Conservation (phyloP, 2,113 vertebrate genomes). For the Dasyornis broadbenti region DNA sequence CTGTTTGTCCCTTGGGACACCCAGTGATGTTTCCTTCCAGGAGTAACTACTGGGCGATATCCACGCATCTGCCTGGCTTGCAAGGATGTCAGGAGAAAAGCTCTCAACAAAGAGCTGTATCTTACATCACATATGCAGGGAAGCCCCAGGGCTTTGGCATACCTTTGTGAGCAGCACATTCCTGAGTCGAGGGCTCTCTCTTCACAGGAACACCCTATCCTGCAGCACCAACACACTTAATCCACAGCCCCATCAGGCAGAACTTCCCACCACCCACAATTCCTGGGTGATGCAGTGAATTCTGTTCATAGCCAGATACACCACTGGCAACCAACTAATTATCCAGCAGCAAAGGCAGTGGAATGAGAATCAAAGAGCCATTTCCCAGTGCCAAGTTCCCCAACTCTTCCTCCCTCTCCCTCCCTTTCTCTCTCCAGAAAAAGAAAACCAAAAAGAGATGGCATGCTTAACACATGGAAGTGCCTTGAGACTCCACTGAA, state of each 20-base stretch:
- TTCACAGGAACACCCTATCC: conserved; percentile 23
- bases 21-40: conserved; percentile 26
- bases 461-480: background rate
- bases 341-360: background rate
- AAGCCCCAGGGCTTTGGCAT: conserved; percentile 36
- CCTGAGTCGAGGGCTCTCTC: background rate
- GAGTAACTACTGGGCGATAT: conserved; percentile 21
- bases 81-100: conserved; percentile 39
- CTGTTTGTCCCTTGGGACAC: conserved; percentile 33
- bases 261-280: conserved; percentile 17
- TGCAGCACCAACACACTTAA: conserved; percentile 5
- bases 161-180: conserved; percentile 25
- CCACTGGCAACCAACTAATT: background rate
- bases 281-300: background rate
- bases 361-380: background rate
- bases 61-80: conserved; percentile 9
- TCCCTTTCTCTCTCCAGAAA: background rate
- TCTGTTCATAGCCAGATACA: background rate
- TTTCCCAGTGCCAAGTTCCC: background rate
- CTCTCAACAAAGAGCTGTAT: background rate
- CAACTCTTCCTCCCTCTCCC: background rate
- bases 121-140: conserved; percentile 20
- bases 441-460: background rate
- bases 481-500: background rate
- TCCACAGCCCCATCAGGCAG: background rate